phyloP scores from a whole-genome alignment of 2,888 invertebrate species.

The Acrobasis repandana region DNA sequence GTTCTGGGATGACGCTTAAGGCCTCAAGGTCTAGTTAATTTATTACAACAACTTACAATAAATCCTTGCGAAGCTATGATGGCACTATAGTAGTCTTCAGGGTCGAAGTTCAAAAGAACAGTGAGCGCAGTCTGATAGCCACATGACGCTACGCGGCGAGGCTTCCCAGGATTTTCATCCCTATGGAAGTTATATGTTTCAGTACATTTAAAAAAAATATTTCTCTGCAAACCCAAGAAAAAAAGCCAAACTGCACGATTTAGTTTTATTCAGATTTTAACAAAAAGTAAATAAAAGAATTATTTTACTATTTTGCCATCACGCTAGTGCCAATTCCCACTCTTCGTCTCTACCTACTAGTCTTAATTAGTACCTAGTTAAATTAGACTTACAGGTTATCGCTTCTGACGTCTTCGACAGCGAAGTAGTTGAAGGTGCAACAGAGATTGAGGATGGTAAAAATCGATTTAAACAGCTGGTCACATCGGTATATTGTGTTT shows the following conservation, averaged over 20 bases:
- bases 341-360: too few species aligned
- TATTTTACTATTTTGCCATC: too few species aligned
- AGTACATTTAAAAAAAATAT: too few species aligned
- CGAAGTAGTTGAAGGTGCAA: conserved; percentile 86
- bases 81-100: conserved; percentile 85
- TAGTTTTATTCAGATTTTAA: too few species aligned
- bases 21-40: too few species aligned
- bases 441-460: conserved; percentile 81
- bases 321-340: too few species aligned
- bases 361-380: too few species aligned
- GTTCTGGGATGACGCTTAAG: too few species aligned
- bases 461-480: conserved; percentile 72
- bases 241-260: too few species aligned
- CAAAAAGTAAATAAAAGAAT: too few species aligned
- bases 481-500: conserved; percentile 74
- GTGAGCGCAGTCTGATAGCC: conserved; percentile 87
- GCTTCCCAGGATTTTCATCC: conserved; percentile 41
- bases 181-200: not conserved
- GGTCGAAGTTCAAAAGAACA: conserved; percentile 79
- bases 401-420: conserved; percentile 41
- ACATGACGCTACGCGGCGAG: conserved; percentile 85
- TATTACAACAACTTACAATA: conserved; percentile 59
- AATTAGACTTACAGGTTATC: conserved; percentile 20
- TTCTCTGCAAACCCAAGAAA: too few species aligned
- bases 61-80: conserved; percentile 84